Conservation (phyloP, 2,113 vertebrate genomes). For the Chloropsis cyanopogon region DNA sequence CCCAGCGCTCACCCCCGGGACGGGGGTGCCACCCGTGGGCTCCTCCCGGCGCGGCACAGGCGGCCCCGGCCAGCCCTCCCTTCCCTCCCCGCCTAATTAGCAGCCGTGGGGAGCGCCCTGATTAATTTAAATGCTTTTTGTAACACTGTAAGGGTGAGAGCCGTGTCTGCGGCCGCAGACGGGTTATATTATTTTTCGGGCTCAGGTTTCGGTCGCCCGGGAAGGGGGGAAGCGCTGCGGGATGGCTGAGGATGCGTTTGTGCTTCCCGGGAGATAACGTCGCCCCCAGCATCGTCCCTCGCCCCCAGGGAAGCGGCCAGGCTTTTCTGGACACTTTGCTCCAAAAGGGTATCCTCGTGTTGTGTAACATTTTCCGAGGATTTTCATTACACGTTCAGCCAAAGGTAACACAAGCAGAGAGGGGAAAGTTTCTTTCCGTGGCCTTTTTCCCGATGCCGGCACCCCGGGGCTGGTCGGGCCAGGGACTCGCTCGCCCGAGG, state of each 20-base stretch:
- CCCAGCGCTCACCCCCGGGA: background rate
- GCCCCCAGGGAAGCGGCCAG: background rate
- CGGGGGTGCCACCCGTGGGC: background rate
- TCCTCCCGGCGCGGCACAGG: background rate
- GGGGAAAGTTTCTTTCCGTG: slow-evolving; percentile 51
- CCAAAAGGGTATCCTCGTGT: slow-evolving; percentile 53
- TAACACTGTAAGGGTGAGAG: slow-evolving; percentile 43
- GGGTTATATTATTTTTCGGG: slow-evolving; percentile 35
- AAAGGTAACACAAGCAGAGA: slow-evolving; percentile 44
- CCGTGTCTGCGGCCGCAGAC: background rate
- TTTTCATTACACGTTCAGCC: slow-evolving; percentile 53
- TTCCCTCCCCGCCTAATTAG: slow-evolving; percentile 13
- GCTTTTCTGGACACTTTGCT: slow-evolving; percentile 53
- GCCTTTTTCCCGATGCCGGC: background rate
- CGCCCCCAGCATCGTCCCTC: background rate
- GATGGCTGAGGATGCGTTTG: background rate
- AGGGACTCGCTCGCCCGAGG: background rate
- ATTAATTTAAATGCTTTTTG: slow-evolving; percentile 59
- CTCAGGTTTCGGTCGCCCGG: background rate
- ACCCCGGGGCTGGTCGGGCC: background rate
- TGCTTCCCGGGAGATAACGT: background rate
- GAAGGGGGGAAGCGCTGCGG: background rate
- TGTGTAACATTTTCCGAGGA: slow-evolving; percentile 67
- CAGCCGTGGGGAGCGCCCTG: slow-evolving; percentile 4
- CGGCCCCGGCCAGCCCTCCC: background rate